Evolutionary conservation across 2,888 invertebrate genomes (phyloP).

Genomic region (Melanostoma scalare): DNA sequence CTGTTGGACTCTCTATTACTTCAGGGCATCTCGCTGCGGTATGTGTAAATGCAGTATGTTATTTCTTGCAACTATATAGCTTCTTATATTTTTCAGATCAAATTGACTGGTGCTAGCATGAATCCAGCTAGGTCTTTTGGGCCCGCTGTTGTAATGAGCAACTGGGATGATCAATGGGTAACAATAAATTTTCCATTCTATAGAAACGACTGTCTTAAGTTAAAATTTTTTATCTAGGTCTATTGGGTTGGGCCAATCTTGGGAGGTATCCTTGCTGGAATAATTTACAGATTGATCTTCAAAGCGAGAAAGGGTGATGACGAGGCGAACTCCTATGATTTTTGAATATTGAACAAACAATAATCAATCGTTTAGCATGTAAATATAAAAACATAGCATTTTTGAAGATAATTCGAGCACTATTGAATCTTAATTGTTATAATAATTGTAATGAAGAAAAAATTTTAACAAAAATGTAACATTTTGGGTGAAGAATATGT

Average conservation of each 20-base stretch:
- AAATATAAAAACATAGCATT: constrained; percentile 36
- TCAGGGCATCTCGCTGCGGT: constrained; percentile 93
- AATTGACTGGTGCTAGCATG: constrained; percentile 94
- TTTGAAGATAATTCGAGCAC: constrained; percentile 21
- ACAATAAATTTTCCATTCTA: constrained; percentile 71
- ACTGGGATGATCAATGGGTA: constrained; percentile 93
- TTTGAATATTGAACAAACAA: constrained; percentile 81
- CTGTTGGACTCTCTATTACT: constrained; percentile 93
- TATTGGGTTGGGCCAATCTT: constrained; percentile 94
- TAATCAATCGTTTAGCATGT: constrained; percentile 24
- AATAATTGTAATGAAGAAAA: no score
- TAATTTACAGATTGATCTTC: constrained; percentile 88
- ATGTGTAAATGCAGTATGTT: constrained; percentile 81
- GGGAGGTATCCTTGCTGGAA: constrained; percentile 89
- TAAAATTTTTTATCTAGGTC: constrained; percentile 83
- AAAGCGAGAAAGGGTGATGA: constrained; percentile 88
- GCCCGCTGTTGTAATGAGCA: constrained; percentile 90
- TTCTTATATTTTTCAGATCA: constrained; percentile 83
- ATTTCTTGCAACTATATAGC: not conserved
- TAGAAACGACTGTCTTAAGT: not conserved
- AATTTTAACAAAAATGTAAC: no score
- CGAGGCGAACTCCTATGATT: constrained; percentile 90
- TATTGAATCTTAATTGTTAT: constrained; percentile 24
- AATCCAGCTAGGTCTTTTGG: constrained; percentile 96
- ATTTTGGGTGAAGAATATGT: no score